phyloP scores from a whole-genome alignment of 2,888 invertebrate genomes.

The Drosophila maculinotata region DNA sequence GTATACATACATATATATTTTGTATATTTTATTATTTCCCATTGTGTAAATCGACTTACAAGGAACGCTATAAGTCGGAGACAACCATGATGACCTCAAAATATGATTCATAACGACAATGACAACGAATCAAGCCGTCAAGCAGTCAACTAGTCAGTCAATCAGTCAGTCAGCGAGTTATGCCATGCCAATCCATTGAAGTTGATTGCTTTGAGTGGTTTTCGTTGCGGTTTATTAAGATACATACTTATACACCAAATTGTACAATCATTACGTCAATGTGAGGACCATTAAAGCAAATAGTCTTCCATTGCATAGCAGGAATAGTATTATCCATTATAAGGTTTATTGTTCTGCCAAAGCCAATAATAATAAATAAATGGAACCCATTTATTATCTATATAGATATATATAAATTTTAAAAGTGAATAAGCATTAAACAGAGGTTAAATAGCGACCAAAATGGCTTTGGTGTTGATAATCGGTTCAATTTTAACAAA shows the following conservation, averaged over 20 bases:
- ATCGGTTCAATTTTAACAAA: too few species aligned
- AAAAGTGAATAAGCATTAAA: too few species aligned
- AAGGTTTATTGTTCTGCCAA: too few species aligned
- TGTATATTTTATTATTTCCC: not conserved
- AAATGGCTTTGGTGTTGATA: too few species aligned
- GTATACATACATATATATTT: constrained; percentile 14
- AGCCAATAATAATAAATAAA: constrained; percentile 9
- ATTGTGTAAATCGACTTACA: constrained; percentile 9
- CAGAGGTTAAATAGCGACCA: too few species aligned
- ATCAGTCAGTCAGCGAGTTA: constrained; percentile 28
- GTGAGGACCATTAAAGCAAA: constrained; percentile 41
- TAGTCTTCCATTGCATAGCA: constrained; percentile 16
- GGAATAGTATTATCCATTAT: constrained; percentile 11
- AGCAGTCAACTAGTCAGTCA: constrained; percentile 16
- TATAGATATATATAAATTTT: too few species aligned
- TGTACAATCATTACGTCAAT: constrained; percentile 41
- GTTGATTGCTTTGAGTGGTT: constrained; percentile 59
- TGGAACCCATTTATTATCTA: not conserved
- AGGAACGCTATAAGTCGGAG: constrained; percentile 29
- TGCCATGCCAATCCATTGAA: constrained; percentile 51
- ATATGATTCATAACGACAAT: constrained; percentile 53
- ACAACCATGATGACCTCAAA: constrained; percentile 45
- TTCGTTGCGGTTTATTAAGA: constrained; percentile 46
- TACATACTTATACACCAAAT: constrained; percentile 48
- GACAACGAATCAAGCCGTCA: constrained; percentile 41